Evolutionary conservation across 1,140 invertebrate species (phyloP).

Genomic region (Mylabris phalerata): DNA sequence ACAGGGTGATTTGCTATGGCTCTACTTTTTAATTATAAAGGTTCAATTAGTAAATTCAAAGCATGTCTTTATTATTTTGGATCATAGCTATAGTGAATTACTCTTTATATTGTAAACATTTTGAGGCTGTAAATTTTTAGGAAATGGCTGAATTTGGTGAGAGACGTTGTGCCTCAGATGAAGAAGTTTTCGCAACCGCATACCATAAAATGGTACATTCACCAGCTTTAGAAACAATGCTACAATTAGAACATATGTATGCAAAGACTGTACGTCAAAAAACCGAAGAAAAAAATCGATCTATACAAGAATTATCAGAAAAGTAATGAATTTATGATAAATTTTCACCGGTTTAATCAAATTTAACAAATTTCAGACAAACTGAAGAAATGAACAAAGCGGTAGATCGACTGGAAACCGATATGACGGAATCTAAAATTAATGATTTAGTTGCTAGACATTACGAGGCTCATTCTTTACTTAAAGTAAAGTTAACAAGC

Average conservation of each 20-base stretch:
- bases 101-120: too few species aligned
- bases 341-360: too few species aligned
- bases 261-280: slow-evolving; percentile 62
- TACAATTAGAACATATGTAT: slow-evolving; percentile 73
- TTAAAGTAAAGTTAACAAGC: slow-evolving; percentile 64
- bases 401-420: slow-evolving; percentile 57
- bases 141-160: slow-evolving; percentile 59
- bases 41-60: too few species aligned
- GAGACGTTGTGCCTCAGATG: slow-evolving; percentile 63
- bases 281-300: slow-evolving; percentile 58
- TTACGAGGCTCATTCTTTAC: slow-evolving; percentile 67
- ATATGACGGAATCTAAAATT: slow-evolving; percentile 67
- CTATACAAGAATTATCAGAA: slow-evolving; percentile 51
- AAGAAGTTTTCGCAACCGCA: slow-evolving; percentile 72
- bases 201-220: slow-evolving; percentile 77
- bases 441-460: slow-evolving; percentile 69
- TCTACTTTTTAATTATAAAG: too few species aligned
- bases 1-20: too few species aligned
- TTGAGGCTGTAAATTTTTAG: slow-evolving; percentile 35
- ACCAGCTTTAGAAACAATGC: slow-evolving; percentile 69
- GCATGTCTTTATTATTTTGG: too few species aligned
- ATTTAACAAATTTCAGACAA: slow-evolving; percentile 40
- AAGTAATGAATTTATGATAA: slow-evolving; percentile 28
- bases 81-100: too few species aligned
- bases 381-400: slow-evolving; percentile 71